These are phyloP conservation scores for Oxyteleia sp. DNA, from an alignment of 2,888 invertebrate species.

Conservation along the genomic window DNA sequence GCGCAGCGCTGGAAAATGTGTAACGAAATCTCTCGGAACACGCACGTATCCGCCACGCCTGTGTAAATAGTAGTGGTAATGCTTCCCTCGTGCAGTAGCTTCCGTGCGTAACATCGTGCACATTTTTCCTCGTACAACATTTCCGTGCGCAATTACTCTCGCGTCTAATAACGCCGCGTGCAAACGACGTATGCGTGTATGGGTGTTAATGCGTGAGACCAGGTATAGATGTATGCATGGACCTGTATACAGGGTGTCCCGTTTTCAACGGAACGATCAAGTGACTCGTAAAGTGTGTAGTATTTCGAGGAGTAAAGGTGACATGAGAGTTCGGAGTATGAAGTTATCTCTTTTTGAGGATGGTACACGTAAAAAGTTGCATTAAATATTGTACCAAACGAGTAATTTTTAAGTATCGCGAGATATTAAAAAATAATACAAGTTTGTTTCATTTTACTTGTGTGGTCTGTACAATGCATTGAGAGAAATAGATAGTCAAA, in stretches of 20 bases:
- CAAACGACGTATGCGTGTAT: slow-evolving; percentile 22
- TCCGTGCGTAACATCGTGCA: slow-evolving; percentile 73
- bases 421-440: too few species aligned
- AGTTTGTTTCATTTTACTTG: too few species aligned
- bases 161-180: slow-evolving; percentile 72
- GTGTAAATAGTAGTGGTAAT: slow-evolving; percentile 72
- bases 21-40: slow-evolving; percentile 64
- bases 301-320: background rate
- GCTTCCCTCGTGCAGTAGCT: slow-evolving; percentile 71
- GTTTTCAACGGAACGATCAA: slow-evolving; percentile 18
- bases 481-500: too few species aligned
- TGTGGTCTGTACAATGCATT: too few species aligned
- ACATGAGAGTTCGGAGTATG: too few species aligned
- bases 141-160: slow-evolving; percentile 74
- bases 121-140: slow-evolving; percentile 73
- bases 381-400: too few species aligned
- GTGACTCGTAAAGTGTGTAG: background rate
- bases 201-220: slow-evolving; percentile 55
- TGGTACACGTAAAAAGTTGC: too few species aligned
- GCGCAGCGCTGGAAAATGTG: slow-evolving; percentile 49
- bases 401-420: too few species aligned
- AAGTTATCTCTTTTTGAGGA: too few species aligned
- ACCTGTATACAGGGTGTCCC: slow-evolving; percentile 48
- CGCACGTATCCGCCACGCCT: slow-evolving; percentile 63
- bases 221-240: slow-evolving; percentile 9